Evolutionary conservation across 2,113 vertebrate genomes (phyloP).

Genomic region (Vombatus ursinus): DNA sequence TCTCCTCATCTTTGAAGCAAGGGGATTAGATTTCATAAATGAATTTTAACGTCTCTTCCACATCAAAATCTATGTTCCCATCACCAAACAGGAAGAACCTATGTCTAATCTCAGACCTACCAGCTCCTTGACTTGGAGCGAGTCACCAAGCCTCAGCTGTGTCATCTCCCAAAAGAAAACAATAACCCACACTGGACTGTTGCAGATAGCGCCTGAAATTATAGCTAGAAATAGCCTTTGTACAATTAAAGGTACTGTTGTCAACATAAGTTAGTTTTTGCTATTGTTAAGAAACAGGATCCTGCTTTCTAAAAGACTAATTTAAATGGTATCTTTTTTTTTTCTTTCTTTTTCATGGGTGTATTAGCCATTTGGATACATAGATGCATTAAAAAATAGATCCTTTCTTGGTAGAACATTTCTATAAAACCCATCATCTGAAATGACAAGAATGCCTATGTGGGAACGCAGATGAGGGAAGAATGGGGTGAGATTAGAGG

Average conservation of each 20-base stretch:
- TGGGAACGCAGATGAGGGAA: slow-evolving; percentile 32
- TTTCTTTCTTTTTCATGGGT: not conserved
- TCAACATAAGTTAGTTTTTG: not conserved
- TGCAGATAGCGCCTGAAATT: not conserved
- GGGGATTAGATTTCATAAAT: not conserved
- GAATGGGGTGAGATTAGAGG: slow-evolving; percentile 27
- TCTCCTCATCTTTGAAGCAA: not conserved
- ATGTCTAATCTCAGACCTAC: not conserved
- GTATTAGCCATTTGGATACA: not conserved
- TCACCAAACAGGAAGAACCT: not conserved
- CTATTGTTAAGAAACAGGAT: not conserved
- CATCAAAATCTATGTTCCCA: not conserved
- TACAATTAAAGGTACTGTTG: not conserved
- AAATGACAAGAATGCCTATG: slow-evolving; percentile 32
- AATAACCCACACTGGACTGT: not conserved
- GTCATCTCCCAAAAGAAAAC: not conserved
- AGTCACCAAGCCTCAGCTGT: not conserved
- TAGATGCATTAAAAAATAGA: not conserved
- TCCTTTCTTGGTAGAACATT: slow-evolving; percentile 19
- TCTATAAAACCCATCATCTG: slow-evolving; percentile 41
- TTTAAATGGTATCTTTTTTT: not conserved
- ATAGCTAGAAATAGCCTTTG: not conserved
- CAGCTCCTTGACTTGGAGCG: not conserved
- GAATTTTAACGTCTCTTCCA: not conserved
- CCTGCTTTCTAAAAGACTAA: slow-evolving; percentile 1